Percentiles rank a stretch among this genome's conserved stretches.
Evolutionary conservation across 2,797 vertebrate species (phyloP).

Genomic region (Threskiornis aethiopicus): DNA sequence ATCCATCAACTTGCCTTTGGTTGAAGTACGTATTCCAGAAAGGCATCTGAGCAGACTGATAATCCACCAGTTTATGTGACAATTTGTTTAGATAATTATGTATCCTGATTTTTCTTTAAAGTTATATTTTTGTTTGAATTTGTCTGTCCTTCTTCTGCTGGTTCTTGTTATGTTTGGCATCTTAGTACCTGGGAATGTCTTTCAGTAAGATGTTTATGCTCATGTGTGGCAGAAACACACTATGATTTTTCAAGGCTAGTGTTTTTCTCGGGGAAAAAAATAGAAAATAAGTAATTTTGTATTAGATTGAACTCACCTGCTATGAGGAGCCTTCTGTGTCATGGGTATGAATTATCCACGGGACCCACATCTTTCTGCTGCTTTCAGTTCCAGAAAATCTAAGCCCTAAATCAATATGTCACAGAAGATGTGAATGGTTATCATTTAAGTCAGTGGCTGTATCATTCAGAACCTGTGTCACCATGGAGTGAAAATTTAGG

Average conservation of each 20-base stretch:
- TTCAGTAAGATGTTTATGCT: not conserved
- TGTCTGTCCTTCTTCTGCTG: not conserved
- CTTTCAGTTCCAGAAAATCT: not conserved
- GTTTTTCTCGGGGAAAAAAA: not conserved
- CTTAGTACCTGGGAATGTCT: not conserved
- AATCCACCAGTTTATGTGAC: not conserved
- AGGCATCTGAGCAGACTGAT: not conserved
- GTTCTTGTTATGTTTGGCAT: not conserved
- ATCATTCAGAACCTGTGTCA: not conserved
- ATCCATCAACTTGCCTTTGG: not conserved
- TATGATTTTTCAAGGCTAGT: not conserved
- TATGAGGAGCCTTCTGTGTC: not conserved
- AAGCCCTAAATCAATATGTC: not conserved
- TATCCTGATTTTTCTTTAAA: not conserved
- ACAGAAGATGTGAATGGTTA: not conserved
- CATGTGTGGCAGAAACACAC: not conserved
- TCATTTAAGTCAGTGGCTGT: not conserved
- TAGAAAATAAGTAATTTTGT: not conserved
- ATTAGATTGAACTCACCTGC: not conserved
- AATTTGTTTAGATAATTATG: not conserved
- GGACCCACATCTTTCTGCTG: not conserved
- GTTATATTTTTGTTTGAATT: not conserved
- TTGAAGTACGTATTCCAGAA: not conserved
- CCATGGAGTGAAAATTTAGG: not conserved
- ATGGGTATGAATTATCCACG: not conserved